Percentiles rank a stretch among this genome's conserved stretches.
Conservation (phyloP, 2,888 invertebrate genomes). For the Temnothorax rugatulus region DNA sequence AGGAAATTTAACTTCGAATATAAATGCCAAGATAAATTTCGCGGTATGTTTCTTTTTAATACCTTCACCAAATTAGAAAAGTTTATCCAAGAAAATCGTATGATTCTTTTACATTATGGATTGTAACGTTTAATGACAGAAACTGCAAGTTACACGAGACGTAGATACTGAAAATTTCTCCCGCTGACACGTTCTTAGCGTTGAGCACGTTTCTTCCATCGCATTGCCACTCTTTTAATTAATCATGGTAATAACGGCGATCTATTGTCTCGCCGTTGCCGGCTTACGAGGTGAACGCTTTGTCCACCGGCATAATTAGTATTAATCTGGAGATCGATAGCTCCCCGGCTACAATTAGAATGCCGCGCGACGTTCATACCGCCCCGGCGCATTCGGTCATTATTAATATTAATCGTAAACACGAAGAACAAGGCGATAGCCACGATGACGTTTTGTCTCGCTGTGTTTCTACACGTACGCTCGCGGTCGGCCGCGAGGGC, state of each 20-base stretch:
- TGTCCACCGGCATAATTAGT: slow-evolving; percentile 65
- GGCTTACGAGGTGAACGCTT: slow-evolving; percentile 56
- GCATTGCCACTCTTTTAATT: slow-evolving; percentile 48
- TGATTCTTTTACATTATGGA: background rate
- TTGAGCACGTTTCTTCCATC: slow-evolving; percentile 48
- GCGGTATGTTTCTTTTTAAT: background rate
- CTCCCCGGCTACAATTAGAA: slow-evolving; percentile 66
- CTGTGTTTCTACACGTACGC: slow-evolving; percentile 54
- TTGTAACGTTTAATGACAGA: background rate
- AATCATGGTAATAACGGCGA: slow-evolving; percentile 57
- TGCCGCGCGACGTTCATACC: slow-evolving; percentile 69
- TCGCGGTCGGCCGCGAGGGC: slow-evolving; percentile 51
- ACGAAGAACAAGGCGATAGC: slow-evolving; percentile 69
- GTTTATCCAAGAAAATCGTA: background rate
- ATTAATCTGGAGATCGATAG: slow-evolving; percentile 70
- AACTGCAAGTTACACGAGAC: background rate
- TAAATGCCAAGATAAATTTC: no score
- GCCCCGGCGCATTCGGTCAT: slow-evolving; percentile 60
- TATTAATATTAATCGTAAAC: slow-evolving; percentile 74
- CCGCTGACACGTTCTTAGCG: slow-evolving; percentile 1
- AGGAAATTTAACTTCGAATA: background rate
- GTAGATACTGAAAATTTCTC: background rate
- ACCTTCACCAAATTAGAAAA: background rate
- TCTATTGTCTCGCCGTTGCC: slow-evolving; percentile 55
- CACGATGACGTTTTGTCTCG: slow-evolving; percentile 58